Percentiles rank a stretch among this genome's conserved stretches.
Conservation (phyloP, 2,113 vertebrate genomes). For the Lycaon pictus region DNA sequence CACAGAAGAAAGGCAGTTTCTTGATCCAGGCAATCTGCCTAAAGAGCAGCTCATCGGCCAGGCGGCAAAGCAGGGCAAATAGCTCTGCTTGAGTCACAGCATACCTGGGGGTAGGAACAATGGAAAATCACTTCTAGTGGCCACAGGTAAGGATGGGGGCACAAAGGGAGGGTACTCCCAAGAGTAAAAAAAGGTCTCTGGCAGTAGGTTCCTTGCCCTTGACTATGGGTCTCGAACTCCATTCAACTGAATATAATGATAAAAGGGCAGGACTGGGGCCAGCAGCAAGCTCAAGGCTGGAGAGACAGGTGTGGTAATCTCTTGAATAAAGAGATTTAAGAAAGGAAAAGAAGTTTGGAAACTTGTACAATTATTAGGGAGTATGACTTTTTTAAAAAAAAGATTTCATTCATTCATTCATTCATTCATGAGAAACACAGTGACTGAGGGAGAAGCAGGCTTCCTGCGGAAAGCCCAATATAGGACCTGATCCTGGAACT, state of each 20-base stretch:
- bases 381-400: too few relatives aligned
- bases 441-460: too few relatives aligned
- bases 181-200: background rate
- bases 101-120: constrained; percentile 88
- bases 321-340: background rate
- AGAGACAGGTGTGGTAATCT: background rate
- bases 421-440: too few relatives aligned
- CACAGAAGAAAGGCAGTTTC: constrained; percentile 99
- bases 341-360: background rate
- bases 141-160: background rate
- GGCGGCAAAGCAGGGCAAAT: constrained; percentile 96
- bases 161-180: background rate
- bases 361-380: constrained; percentile 17
- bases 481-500: too few relatives aligned
- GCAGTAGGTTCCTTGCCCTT: background rate
- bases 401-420: too few relatives aligned
- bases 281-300: background rate
- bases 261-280: background rate
- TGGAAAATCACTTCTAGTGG: constrained; percentile 57
- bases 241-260: constrained; percentile 17
- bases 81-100: constrained; percentile 98
- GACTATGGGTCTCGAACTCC: background rate
- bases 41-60: constrained; percentile 98
- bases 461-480: too few relatives aligned
- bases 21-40: constrained; percentile 99